These are phyloP conservation scores for Limulus polyphemus DNA, from an alignment of 2,888 invertebrate genomes.

Conservation along the genomic window DNA sequence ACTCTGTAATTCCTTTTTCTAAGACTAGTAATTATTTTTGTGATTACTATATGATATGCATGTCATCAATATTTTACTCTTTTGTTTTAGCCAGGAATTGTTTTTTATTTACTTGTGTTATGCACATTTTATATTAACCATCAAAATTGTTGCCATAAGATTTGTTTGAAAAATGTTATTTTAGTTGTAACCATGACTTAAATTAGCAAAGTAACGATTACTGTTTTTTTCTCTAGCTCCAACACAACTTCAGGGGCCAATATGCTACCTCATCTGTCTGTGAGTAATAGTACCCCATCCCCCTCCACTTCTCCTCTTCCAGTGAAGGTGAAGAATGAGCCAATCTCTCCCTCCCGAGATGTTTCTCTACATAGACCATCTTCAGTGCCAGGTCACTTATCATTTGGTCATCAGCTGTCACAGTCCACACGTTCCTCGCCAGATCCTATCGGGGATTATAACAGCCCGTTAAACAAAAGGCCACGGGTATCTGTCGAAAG, in stretches of 20 bases:
- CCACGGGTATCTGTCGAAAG: constrained; percentile 67
- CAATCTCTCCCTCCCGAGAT: constrained; percentile 83
- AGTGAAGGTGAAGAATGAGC: constrained; percentile 86
- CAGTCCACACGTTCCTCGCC: constrained; percentile 50
- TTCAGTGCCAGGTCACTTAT: constrained; percentile 32
- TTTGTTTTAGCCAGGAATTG: too few species aligned
- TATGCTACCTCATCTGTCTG: constrained; percentile 27
- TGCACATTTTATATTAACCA: too few species aligned
- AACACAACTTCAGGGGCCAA: constrained; percentile 13
- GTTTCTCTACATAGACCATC: constrained; percentile 49
- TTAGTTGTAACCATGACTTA: too few species aligned
- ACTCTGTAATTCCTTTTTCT: too few species aligned
- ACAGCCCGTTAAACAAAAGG: constrained; percentile 52
- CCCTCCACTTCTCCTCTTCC: constrained; percentile 52
- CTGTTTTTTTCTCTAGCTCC: constrained; percentile 3
- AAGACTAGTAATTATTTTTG: too few species aligned
- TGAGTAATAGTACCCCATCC: constrained; percentile 28
- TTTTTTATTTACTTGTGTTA: too few species aligned
- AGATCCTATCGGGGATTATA: constrained; percentile 33
- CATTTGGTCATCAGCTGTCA: constrained; percentile 45
- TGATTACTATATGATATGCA: too few species aligned
- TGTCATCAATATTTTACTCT: too few species aligned
- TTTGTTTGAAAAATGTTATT: too few species aligned
- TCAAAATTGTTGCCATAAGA: too few species aligned
- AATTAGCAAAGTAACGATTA: too few species aligned